Evolutionary conservation across 2,888 invertebrate species (phyloP).

Genomic region (Lepidochrysops patricia): DNA sequence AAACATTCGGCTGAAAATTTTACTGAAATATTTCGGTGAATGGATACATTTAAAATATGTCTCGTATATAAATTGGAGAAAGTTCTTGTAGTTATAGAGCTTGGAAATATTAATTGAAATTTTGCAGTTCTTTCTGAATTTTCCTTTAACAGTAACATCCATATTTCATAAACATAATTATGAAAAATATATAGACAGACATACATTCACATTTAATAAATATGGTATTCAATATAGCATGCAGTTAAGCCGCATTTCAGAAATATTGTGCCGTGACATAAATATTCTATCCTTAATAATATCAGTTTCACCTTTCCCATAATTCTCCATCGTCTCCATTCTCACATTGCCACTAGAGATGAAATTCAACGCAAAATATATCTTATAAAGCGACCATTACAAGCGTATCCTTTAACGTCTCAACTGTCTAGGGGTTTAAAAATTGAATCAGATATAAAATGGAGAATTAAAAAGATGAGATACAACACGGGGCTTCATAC

Average conservation of each 20-base stretch:
- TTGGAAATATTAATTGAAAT: too few relatives aligned
- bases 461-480: conserved; percentile 11
- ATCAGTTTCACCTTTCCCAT: background rate
- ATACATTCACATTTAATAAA: too few relatives aligned
- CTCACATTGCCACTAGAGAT: background rate
- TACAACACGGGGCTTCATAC: background rate
- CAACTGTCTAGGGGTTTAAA: conserved; percentile 7
- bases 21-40: background rate
- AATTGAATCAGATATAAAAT: conserved; percentile 8
- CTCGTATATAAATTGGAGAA: background rate
- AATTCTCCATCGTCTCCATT: background rate
- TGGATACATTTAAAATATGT: background rate
- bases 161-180: too few relatives aligned
- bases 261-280: too few relatives aligned
- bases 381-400: background rate
- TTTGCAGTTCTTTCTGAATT: too few relatives aligned
- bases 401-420: background rate
- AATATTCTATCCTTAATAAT: too few relatives aligned
- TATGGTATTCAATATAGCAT: too few relatives aligned
- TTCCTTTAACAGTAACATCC: too few relatives aligned
- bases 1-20: background rate
- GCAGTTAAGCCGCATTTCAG: too few relatives aligned
- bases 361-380: background rate
- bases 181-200: too few relatives aligned
- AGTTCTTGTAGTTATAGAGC: too few relatives aligned